phyloP scores from a whole-genome alignment of 1,140 invertebrate genomes.

The Papilio glaucus region DNA sequence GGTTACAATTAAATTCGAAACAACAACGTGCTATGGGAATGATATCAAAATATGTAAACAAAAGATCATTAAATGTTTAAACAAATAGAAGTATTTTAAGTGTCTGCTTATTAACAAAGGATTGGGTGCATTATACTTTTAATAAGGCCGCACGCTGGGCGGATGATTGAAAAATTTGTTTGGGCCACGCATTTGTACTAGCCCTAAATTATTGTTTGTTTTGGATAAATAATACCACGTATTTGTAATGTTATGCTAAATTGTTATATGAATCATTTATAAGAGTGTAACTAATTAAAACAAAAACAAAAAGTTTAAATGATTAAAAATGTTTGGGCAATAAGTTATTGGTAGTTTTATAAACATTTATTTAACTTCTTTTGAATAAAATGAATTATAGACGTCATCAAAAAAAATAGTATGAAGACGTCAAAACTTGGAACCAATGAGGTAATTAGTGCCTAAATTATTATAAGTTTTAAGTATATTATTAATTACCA shows the following conservation, averaged over 20 bases:
- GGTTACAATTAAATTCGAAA: slow-evolving; percentile 24
- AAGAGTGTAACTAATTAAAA: too few relatives aligned
- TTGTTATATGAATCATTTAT: not conserved
- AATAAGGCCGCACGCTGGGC: slow-evolving; percentile 67
- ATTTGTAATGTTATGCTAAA: slow-evolving; percentile 41
- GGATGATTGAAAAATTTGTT: slow-evolving; percentile 70
- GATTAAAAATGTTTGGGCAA: too few relatives aligned
- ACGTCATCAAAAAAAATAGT: too few relatives aligned
- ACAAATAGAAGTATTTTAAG: slow-evolving; percentile 50
- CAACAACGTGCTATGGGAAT: slow-evolving; percentile 23
- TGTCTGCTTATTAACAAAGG: slow-evolving; percentile 49
- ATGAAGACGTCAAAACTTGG: too few relatives aligned
- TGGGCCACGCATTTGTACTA: slow-evolving; percentile 42
- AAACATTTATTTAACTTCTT: too few relatives aligned
- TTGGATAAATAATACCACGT: slow-evolving; percentile 36
- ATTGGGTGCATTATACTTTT: slow-evolving; percentile 67
- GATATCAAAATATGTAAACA: slow-evolving; percentile 14
- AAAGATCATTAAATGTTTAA: slow-evolving; percentile 30
- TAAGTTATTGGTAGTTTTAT: too few relatives aligned
- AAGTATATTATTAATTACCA: too few relatives aligned
- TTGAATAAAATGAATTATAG: too few relatives aligned
- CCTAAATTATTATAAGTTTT: too few relatives aligned
- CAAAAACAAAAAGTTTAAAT: too few relatives aligned
- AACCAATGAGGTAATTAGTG: too few relatives aligned
- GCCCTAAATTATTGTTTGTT: slow-evolving; percentile 54